These are phyloP conservation scores for Drosophila seclusa DNA, from an alignment of 2,888 invertebrate species.

Conservation along the genomic window DNA sequence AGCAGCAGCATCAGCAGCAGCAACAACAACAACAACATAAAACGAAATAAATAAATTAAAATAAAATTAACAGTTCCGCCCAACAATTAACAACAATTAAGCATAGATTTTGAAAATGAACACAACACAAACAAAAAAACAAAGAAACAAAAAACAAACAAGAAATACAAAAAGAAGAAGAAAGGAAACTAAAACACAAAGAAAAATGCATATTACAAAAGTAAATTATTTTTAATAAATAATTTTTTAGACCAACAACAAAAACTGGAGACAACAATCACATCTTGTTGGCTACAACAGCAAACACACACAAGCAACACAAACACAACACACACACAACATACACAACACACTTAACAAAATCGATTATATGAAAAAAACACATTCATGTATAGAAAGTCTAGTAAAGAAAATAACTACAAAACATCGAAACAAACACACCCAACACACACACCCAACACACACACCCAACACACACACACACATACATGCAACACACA, in stretches of 20 bases:
- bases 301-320: conserved; percentile 15
- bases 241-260: conserved; percentile 48
- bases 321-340: conserved; percentile 10
- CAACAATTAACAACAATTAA: conserved; percentile 74
- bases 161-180: conserved; percentile 1
- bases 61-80: conserved; percentile 70
- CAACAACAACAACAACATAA: conserved; percentile 3
- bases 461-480: too few species aligned
- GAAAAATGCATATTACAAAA: conserved; percentile 42
- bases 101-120: conserved; percentile 76
- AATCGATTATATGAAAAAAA: too few species aligned
- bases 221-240: conserved; percentile 60
- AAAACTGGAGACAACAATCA: conserved; percentile 19
- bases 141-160: neutral
- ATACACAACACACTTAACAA: conserved; percentile 2
- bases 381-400: too few species aligned
- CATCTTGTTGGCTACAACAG: conserved; percentile 26
- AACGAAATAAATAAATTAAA: neutral
- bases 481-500: neutral
- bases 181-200: conserved; percentile 16
- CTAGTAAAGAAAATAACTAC: neutral
- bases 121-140: conserved; percentile 15
- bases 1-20: conserved; percentile 8
- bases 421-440: neutral
- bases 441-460: too few species aligned